Conservation (phyloP, 2,888 invertebrate species). For the Orchesella flavescens region DNA sequence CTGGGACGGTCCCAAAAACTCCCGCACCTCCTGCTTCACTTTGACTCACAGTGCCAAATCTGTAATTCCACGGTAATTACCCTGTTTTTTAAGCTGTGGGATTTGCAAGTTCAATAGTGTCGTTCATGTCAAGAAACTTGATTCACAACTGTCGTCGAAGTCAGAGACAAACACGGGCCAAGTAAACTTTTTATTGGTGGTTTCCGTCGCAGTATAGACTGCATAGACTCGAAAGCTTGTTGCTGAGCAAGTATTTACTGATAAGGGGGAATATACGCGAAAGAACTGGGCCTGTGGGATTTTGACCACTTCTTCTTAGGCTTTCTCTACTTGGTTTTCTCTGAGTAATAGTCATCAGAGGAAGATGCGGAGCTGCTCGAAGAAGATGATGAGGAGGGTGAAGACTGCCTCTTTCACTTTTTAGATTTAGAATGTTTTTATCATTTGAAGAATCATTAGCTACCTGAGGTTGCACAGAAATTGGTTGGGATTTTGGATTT, state of each 20-base stretch:
- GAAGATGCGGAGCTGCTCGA: too few relatives aligned
- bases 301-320: constrained; percentile 27
- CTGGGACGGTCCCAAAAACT: constrained; percentile 15
- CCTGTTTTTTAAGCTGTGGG: background rate
- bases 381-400: too few relatives aligned
- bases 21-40: constrained; percentile 45
- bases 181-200: background rate
- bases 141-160: background rate
- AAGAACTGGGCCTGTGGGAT: background rate
- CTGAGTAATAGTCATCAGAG: background rate
- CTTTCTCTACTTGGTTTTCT: constrained; percentile 20
- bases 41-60: constrained; percentile 49
- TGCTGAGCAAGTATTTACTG: background rate
- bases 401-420: too few relatives aligned
- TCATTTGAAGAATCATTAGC: background rate
- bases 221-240: background rate
- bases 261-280: background rate
- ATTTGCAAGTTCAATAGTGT: background rate
- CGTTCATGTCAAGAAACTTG: constrained; percentile 24
- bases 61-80: constrained; percentile 30
- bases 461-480: background rate
- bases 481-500: too few relatives aligned
- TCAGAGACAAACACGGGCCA: too few relatives aligned
- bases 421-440: too few relatives aligned
- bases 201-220: background rate